These are phyloP conservation scores for Amiota communis DNA, from an alignment of 2,888 invertebrate species.

Conservation along the genomic window DNA sequence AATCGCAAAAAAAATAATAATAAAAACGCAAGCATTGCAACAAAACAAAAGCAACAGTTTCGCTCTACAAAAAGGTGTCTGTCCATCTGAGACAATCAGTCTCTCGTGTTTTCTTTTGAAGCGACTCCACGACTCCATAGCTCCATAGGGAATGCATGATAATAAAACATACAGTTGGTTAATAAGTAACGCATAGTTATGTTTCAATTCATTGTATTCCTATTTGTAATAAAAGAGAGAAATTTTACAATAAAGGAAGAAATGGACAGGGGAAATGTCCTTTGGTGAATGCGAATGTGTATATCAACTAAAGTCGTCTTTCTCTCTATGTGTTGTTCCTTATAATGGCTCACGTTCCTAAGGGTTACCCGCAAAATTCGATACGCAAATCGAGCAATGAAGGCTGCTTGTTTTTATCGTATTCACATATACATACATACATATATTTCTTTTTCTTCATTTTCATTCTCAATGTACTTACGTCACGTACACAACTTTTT, in stretches of 20 bases:
- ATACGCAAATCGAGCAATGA: not conserved
- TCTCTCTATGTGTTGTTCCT: too few relatives aligned
- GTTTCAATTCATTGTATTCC: not conserved
- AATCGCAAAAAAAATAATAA: not conserved
- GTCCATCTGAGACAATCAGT: too few relatives aligned
- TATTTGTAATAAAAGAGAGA: not conserved
- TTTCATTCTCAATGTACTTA: conserved; percentile 30
- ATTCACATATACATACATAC: too few relatives aligned
- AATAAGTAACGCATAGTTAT: not conserved
- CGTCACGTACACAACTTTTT: conserved; percentile 49
- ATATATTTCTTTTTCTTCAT: conserved; percentile 27
- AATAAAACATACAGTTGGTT: not conserved
- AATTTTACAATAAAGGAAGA: conserved; percentile 40
- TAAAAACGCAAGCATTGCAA: conserved; percentile 1
- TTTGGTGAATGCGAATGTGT: conserved; percentile 46
- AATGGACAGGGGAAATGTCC: conserved; percentile 61
- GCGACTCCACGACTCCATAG: too few relatives aligned
- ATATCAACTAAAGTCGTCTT: too few relatives aligned
- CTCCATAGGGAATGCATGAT: not conserved
- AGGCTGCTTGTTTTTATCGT: conserved; percentile 9
- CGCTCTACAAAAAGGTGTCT: too few relatives aligned
- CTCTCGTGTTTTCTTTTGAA: too few relatives aligned
- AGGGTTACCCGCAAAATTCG: conserved; percentile 34
- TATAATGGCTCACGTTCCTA: not conserved
- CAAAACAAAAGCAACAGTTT: conserved; percentile 1